phyloP scores from a whole-genome alignment of 2,888 invertebrate species.

The Hirtodrosophila confusa region DNA sequence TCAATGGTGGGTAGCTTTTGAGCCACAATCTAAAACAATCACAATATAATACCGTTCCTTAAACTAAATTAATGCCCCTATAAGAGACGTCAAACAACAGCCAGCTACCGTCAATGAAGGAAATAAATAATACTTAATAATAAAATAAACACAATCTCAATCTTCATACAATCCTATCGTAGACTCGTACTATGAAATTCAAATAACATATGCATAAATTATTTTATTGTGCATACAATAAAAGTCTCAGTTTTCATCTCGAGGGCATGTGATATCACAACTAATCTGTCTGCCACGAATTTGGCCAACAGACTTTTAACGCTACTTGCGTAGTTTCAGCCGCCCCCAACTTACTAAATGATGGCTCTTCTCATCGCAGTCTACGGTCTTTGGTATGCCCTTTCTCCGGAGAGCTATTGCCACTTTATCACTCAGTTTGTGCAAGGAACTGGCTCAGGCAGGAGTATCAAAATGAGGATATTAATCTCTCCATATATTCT shows the following conservation, averaged over 20 bases:
- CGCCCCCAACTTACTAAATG: slow-evolving; percentile 34
- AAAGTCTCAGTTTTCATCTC: slow-evolving; percentile 22
- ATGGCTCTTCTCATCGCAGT: slow-evolving; percentile 11
- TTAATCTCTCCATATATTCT: too few relatives aligned
- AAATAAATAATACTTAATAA: slow-evolving; percentile 1
- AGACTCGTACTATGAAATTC: not conserved
- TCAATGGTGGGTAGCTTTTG: slow-evolving; percentile 87
- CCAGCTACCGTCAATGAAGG: not conserved
- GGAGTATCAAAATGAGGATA: too few relatives aligned
- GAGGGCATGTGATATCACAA: slow-evolving; percentile 61
- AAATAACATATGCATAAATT: slow-evolving; percentile 30
- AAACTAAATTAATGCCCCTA: too few relatives aligned
- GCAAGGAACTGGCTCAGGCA: too few relatives aligned
- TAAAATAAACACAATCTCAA: not conserved
- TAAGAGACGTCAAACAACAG: not conserved
- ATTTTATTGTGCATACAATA: slow-evolving; percentile 32
- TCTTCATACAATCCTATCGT: not conserved
- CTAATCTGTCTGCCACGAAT: slow-evolving; percentile 57
- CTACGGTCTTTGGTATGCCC: not conserved
- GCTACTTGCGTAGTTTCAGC: slow-evolving; percentile 32
- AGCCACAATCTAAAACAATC: not conserved
- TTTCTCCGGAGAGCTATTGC: not conserved
- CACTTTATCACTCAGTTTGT: not conserved
- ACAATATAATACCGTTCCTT: too few relatives aligned
- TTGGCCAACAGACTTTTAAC: slow-evolving; percentile 26